Evolutionary conservation across 1,140 invertebrate species (phyloP), one percentile per base, ranked within the genome.

Genomic region (Psilanteris sp.): DNA sequence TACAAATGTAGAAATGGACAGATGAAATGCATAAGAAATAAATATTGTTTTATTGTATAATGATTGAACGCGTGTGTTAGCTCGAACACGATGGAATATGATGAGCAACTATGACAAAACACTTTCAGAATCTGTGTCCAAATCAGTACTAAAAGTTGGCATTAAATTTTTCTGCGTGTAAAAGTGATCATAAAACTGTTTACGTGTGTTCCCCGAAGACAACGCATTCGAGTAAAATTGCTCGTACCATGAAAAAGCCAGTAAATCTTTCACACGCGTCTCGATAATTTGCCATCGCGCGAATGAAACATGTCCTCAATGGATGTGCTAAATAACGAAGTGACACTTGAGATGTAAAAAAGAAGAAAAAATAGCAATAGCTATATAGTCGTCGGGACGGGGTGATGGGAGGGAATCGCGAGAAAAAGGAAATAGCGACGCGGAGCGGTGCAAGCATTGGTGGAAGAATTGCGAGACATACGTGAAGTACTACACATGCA

Each of bases 381-480:
- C 20, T n/a, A n/a, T n/a, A n/a, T n/a, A n/a, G n/a, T n/a, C n/a
- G n/a, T n/a, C n/a, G n/a, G n/a, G n/a, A n/a, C n/a, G n/a, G n/a
- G n/a, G n/a, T n/a, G n/a, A n/a, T n/a, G n/a, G n/a, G n/a, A n/a
- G n/a, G n/a, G n/a, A n/a, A n/a, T n/a, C n/a, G n/a, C n/a, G 14
- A 52, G 22, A 37, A 50, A 52, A 64, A 64, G 46, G 27, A 43
- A 64, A 37, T 26, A 43, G 29, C 6, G 3, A 1, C 22, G 46
- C 24, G 24, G 22, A 41, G 15, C n/a, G n/a, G n/a, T n/a, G n/a
- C n/a, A 37, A 39, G 57, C 36, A 34, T 66, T 34, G 29, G 43
- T 48, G 39, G 41, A 70, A 59, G 66, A 70, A 59, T 48, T 37
- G 27, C 32, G 26, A 36, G 27, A 59, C 36, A 24, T 57, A 48